Conservation (phyloP, 1,140 invertebrate species). For the Ylistrum balloti region DNA sequence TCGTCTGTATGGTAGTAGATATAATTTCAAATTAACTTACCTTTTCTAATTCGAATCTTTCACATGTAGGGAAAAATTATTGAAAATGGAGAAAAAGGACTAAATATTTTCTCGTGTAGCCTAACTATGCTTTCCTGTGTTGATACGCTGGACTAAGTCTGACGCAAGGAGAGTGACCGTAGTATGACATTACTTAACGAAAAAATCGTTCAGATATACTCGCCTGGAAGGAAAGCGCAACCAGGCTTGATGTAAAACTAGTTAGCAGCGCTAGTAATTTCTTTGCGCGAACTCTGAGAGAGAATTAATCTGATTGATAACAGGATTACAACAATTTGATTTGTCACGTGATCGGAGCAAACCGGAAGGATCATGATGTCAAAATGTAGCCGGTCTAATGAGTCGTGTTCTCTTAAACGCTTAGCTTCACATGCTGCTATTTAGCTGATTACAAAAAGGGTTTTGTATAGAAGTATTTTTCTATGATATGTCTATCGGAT, state of each 20-base stretch:
- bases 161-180: constrained; percentile 21
- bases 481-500: constrained; percentile 24
- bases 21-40: too few relatives aligned
- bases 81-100: not conserved
- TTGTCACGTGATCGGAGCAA: constrained; percentile 31
- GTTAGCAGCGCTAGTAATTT: constrained; percentile 34
- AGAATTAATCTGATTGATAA: constrained; percentile 40
- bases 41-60: not conserved
- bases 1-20: too few relatives aligned
- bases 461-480: not conserved
- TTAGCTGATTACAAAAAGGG: constrained; percentile 6
- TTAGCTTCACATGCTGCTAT: constrained; percentile 30
- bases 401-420: constrained; percentile 30
- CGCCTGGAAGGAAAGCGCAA: constrained; percentile 23
- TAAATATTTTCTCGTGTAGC: not conserved
- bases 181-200: constrained; percentile 3
- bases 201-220: constrained; percentile 11
- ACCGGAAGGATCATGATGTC: constrained; percentile 37
- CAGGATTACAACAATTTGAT: constrained; percentile 39
- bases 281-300: constrained; percentile 25
- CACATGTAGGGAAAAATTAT: not conserved
- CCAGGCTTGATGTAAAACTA: constrained; percentile 33
- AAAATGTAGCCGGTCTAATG: constrained; percentile 23
- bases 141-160: not conserved
- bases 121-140: not conserved